A percentile compares a stretch with the other conserved stretches of the same genome.
Evolutionary conservation across 2,888 invertebrate species (phyloP).

Genomic region (Agriopis marginaria): DNA sequence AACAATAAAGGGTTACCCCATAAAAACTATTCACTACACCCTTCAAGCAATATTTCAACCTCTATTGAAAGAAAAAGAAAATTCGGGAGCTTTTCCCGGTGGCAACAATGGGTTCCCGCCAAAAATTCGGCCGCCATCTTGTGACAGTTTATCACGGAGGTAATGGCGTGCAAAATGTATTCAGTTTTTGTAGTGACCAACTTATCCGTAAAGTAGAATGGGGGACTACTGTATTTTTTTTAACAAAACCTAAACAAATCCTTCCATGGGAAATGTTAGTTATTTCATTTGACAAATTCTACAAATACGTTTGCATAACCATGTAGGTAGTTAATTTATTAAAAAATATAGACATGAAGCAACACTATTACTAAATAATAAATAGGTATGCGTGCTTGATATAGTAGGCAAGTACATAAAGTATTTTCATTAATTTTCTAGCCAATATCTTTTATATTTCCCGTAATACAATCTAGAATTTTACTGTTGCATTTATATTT

Average conservation of each 20-base stretch:
- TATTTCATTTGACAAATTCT: neutral
- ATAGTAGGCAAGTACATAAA: neutral
- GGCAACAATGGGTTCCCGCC: constrained; percentile 76
- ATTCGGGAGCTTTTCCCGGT: constrained; percentile 62
- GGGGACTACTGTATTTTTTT: neutral
- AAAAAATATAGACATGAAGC: too few species aligned
- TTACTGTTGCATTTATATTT: constrained; percentile 27
- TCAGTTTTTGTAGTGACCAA: constrained; percentile 49
- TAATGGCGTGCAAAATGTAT: constrained; percentile 88
- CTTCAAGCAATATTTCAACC: constrained; percentile 70
- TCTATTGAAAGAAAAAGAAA: constrained; percentile 78
- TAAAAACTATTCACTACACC: constrained; percentile 69
- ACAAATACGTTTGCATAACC: neutral
- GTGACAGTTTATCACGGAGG: constrained; percentile 86
- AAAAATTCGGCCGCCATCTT: constrained; percentile 79
- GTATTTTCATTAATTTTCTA: constrained; percentile 10
- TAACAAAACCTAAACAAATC: neutral
- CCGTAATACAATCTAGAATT: constrained; percentile 11
- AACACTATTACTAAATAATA: neutral
- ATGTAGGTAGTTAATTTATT: too few species aligned
- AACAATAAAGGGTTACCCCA: constrained; percentile 73
- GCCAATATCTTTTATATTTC: constrained; percentile 10
- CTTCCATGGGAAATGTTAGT: neutral
- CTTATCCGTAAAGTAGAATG: neutral
- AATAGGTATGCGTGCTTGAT: neutral